phyloP scores from a whole-genome alignment of 2,797 vertebrate species.

The Hypotaenidia okinawae region DNA sequence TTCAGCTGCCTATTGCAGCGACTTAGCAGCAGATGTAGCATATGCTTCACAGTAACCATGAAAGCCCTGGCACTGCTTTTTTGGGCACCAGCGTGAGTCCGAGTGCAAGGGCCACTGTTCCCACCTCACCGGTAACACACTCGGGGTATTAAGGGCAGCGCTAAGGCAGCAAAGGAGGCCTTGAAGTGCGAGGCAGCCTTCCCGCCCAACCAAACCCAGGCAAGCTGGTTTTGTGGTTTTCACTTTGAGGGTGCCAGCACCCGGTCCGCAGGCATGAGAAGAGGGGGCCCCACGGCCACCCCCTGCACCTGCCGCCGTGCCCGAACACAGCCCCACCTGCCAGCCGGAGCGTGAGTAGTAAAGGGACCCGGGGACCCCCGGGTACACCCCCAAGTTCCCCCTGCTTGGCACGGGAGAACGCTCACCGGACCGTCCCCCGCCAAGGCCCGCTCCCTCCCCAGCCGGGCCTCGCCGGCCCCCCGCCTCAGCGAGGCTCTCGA shows the following conservation, averaged over 20 bases:
- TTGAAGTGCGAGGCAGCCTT: accelerated
- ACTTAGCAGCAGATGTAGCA: background rate
- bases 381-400: accelerated
- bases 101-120: accelerated
- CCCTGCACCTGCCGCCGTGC: background rate
- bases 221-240: background rate
- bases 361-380: accelerated
- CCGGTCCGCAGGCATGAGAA: accelerated
- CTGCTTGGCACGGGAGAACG: accelerated
- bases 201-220: background rate
- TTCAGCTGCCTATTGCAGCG: too few species aligned
- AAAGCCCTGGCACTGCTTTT: background rate
- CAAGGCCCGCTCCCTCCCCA: background rate
- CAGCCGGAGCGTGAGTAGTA: accelerated
- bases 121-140: accelerated
- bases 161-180: background rate
- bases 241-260: background rate
- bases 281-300: background rate
- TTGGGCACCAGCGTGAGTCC: accelerated
- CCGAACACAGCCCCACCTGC: background rate
- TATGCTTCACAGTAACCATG: accelerated
- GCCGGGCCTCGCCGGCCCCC: background rate
- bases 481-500: background rate
- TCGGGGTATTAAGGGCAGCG: background rate
- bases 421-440: background rate